Percentiles rank a stretch among this genome's conserved stretches.
phyloP scores from a whole-genome alignment of 1,140 invertebrate genomes.

The Drosophila pseudoananassae region DNA sequence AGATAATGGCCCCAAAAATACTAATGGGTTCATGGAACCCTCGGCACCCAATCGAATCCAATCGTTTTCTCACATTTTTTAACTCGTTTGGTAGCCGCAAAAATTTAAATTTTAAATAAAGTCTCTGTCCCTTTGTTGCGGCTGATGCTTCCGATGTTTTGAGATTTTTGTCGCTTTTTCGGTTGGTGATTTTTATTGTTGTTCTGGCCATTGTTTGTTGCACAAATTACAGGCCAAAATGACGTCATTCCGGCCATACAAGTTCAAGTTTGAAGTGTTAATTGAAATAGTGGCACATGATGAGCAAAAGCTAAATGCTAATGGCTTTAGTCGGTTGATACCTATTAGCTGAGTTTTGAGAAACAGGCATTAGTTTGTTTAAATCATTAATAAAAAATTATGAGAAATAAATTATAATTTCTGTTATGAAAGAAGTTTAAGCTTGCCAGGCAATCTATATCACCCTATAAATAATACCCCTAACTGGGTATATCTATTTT shows the following conservation, averaged over 20 bases:
- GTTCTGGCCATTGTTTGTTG: slow-evolving; percentile 67
- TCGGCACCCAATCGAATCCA: slow-evolving; percentile 24
- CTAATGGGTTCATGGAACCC: slow-evolving; percentile 47
- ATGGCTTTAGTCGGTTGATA: neutral
- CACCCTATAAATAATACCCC: neutral
- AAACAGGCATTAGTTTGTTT: slow-evolving; percentile 2
- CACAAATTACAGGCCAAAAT: slow-evolving; percentile 50
- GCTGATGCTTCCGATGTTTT: slow-evolving; percentile 50
- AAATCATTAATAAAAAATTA: neutral
- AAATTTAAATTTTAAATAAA: slow-evolving; percentile 68
- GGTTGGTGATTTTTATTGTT: slow-evolving; percentile 69
- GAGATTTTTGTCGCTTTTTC: slow-evolving; percentile 38
- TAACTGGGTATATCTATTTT: slow-evolving; percentile 14
- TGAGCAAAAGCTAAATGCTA: slow-evolving; percentile 31
- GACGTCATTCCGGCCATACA: slow-evolving; percentile 58
- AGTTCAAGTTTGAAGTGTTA: slow-evolving; percentile 72
- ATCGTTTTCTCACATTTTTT: slow-evolving; percentile 26
- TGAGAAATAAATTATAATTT: neutral
- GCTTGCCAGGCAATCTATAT: too few species aligned
- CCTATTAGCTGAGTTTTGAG: neutral
- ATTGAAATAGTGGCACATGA: slow-evolving; percentile 57
- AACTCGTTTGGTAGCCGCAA: slow-evolving; percentile 28
- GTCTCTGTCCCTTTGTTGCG: slow-evolving; percentile 34
- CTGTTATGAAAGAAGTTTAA: neutral
- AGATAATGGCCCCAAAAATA: slow-evolving; percentile 26